Conservation (phyloP, 2,113 vertebrate genomes). For the Gallinago jamesoni region DNA sequence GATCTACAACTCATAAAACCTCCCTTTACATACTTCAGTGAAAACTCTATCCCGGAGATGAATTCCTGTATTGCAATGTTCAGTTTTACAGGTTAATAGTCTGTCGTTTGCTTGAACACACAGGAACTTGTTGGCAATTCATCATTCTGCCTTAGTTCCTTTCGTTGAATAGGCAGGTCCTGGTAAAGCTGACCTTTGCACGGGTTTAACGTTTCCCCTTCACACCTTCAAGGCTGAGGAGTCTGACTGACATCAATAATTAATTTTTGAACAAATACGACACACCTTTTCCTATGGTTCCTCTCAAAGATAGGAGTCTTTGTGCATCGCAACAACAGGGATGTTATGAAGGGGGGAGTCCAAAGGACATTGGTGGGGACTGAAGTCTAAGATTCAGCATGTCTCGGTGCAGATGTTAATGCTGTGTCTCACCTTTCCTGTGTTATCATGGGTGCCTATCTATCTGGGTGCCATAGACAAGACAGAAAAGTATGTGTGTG, state of each 20-base stretch:
- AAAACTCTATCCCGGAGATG: not conserved
- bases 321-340: not conserved
- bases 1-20: not conserved
- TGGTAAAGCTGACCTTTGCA: conserved; percentile 31
- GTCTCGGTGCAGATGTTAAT: not conserved
- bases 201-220: conserved; percentile 19
- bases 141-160: conserved; percentile 4
- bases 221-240: conserved; percentile 3
- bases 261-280: conserved; percentile 54
- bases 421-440: not conserved
- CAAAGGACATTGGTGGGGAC: not conserved
- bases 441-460: not conserved
- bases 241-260: conserved; percentile 42
- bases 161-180: conserved; percentile 22
- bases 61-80: conserved; percentile 27
- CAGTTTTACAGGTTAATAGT: conserved; percentile 42
- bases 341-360: not conserved
- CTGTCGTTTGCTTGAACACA: conserved; percentile 47
- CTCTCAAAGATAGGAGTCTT: not conserved
- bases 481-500: not conserved
- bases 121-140: conserved; percentile 4
- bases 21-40: not conserved
- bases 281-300: conserved; percentile 11
- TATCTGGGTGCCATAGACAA: not conserved
- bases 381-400: not conserved